These are phyloP conservation scores for Ostrea edulis DNA, from an alignment of 1,140 invertebrate genomes.

Conservation along the genomic window DNA sequence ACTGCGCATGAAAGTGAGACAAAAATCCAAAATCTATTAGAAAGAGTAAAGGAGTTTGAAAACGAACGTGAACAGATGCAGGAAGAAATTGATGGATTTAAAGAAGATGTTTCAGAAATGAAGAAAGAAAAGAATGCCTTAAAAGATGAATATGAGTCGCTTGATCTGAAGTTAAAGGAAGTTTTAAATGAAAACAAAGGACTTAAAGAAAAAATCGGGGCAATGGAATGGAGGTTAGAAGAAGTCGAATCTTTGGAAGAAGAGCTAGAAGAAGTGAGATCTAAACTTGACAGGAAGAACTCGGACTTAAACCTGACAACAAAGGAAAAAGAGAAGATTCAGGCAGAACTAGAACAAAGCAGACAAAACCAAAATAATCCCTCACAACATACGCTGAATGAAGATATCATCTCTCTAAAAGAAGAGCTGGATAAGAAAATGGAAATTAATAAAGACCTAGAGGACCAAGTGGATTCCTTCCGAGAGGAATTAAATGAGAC, in stretches of 20 bases:
- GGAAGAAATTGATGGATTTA: conserved; percentile 72
- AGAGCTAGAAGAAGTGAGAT: conserved; percentile 65
- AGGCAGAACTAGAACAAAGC: neutral
- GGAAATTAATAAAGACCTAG: neutral
- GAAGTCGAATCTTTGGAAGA: conserved; percentile 69
- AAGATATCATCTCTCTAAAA: neutral
- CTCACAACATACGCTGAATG: neutral
- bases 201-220: conserved; percentile 66
- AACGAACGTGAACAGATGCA: conserved; percentile 65
- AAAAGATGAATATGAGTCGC: conserved; percentile 39
- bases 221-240: conserved; percentile 72
- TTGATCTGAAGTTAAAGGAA: conserved; percentile 28
- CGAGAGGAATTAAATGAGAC: neutral
- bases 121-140: conserved; percentile 55
- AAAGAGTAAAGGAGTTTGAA: conserved; percentile 58
- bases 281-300: conserved; percentile 51
- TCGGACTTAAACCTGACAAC: conserved; percentile 36
- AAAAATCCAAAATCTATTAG: conserved; percentile 41
- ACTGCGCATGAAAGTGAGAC: conserved; percentile 40
- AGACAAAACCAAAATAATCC: neutral
- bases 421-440: conserved; percentile 10
- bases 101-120: conserved; percentile 67
- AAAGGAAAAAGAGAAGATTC: conserved; percentile 16
- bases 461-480: neutral
- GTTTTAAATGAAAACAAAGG: conserved; percentile 50